phyloP scores from a whole-genome alignment of 1,140 invertebrate species.

The Daktulosphaira vitifoliae region DNA sequence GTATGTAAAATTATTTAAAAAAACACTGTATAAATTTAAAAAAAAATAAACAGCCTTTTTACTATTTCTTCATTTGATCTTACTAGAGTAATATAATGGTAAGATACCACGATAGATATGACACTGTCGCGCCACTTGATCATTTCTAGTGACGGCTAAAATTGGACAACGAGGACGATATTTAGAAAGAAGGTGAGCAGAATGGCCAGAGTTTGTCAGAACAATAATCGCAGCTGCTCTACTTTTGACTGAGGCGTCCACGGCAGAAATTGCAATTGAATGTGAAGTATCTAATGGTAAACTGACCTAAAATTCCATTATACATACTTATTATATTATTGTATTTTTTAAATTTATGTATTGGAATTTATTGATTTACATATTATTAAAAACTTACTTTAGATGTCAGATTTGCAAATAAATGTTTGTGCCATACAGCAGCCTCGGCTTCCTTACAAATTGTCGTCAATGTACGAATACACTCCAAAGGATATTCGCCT shows the following conservation, averaged over 20 bases:
- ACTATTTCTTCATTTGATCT: conserved; percentile 34
- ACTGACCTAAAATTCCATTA: conserved; percentile 54
- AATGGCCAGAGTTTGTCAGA: conserved; percentile 90
- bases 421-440: conserved; percentile 87
- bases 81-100: conserved; percentile 82
- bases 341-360: no score
- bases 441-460: conserved; percentile 97
- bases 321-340: no score
- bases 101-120: conserved; percentile 91
- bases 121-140: conserved; percentile 81
- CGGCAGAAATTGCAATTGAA: conserved; percentile 89
- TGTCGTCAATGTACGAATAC: conserved; percentile 89
- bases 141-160: conserved; percentile 83
- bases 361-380: no score
- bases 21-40: background rate
- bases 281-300: conserved; percentile 82
- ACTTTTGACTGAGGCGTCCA: conserved; percentile 88
- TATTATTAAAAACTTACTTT: conserved; percentile 47
- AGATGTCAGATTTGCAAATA: conserved; percentile 75
- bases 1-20: conserved; percentile 33
- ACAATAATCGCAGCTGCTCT: conserved; percentile 88
- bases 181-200: conserved; percentile 84
- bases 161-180: conserved; percentile 94
- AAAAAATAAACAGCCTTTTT: no score
- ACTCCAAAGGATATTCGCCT: conserved; percentile 88